These are phyloP conservation scores for Anodontia alba DNA, from an alignment of 2,888 invertebrate genomes.

Conservation along the genomic window DNA sequence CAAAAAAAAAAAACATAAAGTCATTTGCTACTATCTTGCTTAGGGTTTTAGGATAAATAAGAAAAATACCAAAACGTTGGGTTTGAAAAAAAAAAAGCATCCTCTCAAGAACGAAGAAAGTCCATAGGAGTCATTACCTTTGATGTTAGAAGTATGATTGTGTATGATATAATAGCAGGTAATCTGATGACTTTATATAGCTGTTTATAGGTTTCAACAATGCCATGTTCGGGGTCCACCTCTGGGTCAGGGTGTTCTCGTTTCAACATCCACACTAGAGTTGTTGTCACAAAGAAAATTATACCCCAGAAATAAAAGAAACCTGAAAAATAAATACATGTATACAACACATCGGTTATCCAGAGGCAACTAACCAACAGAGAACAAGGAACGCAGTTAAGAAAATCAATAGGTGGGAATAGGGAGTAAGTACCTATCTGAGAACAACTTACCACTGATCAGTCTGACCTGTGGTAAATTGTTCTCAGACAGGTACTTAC, in stretches of 20 bases:
- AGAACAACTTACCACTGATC: too few species aligned
- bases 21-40: too few species aligned
- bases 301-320: slow-evolving; percentile 98
- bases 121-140: slow-evolving; percentile 93
- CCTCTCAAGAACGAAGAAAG: too few species aligned
- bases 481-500: too few species aligned
- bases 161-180: slow-evolving; percentile 92
- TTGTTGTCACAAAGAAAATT: slow-evolving; percentile 95
- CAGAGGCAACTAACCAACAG: background rate
- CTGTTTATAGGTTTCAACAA: slow-evolving; percentile 92
- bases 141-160: slow-evolving; percentile 93
- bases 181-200: slow-evolving; percentile 93
- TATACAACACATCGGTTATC: background rate
- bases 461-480: too few species aligned
- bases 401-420: too few species aligned
- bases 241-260: slow-evolving; percentile 88
- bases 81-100: too few species aligned
- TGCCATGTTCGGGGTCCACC: slow-evolving; percentile 84
- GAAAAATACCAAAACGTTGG: too few species aligned
- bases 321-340: slow-evolving; percentile 86
- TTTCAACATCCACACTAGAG: slow-evolving; percentile 95
- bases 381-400: background rate
- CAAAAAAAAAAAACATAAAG: too few species aligned
- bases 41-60: too few species aligned
- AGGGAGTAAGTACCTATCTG: too few species aligned